Conservation (phyloP, 2,888 invertebrate species). For the Drosophila kambysellisi region DNA sequence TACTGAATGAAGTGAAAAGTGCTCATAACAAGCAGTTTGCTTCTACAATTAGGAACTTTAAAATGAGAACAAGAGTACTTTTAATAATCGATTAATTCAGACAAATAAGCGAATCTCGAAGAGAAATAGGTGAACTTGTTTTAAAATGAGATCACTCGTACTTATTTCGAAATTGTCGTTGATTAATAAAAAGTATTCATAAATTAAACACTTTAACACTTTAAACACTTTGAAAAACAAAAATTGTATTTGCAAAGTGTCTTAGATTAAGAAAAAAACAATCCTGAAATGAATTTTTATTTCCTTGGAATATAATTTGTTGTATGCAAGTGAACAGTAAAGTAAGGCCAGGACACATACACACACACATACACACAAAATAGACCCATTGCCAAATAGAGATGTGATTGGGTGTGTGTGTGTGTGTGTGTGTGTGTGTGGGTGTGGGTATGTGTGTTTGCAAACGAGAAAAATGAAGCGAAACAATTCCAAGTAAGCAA, state of each 20-base stretch:
- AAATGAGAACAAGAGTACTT: not conserved
- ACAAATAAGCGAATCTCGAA: not conserved
- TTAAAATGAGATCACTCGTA: not conserved
- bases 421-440: conserved; percentile 28
- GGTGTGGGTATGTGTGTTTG: conserved; percentile 59
- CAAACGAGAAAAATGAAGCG: conserved; percentile 80
- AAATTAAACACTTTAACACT: no score
- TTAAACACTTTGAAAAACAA: no score
- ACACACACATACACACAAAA: conserved; percentile 23
- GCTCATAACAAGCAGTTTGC: not conserved
- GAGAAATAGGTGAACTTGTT: not conserved
- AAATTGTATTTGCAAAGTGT: not conserved
- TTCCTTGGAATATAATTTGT: not conserved
- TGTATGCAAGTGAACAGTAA: conserved; percentile 12
- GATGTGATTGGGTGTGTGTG: conserved; percentile 34
- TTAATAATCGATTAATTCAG: no score
- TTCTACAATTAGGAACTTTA: not conserved
- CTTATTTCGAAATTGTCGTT: not conserved
- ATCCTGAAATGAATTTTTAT: not conserved
- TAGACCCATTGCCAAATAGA: conserved; percentile 36
- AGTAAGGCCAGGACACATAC: conserved; percentile 35
- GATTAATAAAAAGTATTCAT: not conserved
- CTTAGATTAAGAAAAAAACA: not conserved
- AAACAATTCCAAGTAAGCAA: conserved; percentile 82
- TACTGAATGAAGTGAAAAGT: not conserved